Percentiles rank a stretch among this genome's conserved stretches.
Conservation (phyloP, 1,140 invertebrate species). For the Metaphire vulgaris region DNA sequence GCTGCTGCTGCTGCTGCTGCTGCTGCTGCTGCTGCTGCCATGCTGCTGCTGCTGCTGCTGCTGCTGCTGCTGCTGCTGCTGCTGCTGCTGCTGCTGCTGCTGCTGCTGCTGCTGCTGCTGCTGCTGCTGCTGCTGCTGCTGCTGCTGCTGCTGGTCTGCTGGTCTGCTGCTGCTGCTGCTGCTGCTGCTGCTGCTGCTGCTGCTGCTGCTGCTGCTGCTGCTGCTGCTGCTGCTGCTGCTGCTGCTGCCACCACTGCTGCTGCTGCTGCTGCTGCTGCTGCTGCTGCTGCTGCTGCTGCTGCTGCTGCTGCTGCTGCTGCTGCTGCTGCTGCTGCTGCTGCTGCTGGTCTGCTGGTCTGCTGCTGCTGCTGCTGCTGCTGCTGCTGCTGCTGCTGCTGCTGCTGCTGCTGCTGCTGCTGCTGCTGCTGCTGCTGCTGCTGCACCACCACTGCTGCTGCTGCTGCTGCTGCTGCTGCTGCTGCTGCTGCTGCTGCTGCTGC, state of each 20-base stretch:
- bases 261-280: slow-evolving; percentile 8
- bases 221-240: slow-evolving; percentile 2
- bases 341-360: too few relatives aligned
- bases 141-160: too few relatives aligned
- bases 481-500: slow-evolving; percentile 8
- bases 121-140: too few relatives aligned
- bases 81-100: slow-evolving; percentile 8
- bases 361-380: too few relatives aligned
- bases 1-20: too few relatives aligned
- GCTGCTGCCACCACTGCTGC: background rate
- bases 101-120: slow-evolving; percentile 11
- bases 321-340: slow-evolving; percentile 7
- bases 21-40: too few relatives aligned
- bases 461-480: slow-evolving; percentile 8
- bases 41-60: too few relatives aligned
- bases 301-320: slow-evolving; percentile 8
- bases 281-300: slow-evolving; percentile 8
- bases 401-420: slow-evolving; percentile 6
- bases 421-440: background rate
- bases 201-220: slow-evolving; percentile 17
- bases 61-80: slow-evolving; percentile 3
- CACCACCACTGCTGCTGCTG: slow-evolving; percentile 4
- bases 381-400: slow-evolving; percentile 8
- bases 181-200: too few relatives aligned
- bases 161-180: too few relatives aligned